Percentiles rank a stretch among this genome's conserved stretches.
phyloP scores from a whole-genome alignment of 2,888 invertebrate genomes.

The Seira musarum region DNA sequence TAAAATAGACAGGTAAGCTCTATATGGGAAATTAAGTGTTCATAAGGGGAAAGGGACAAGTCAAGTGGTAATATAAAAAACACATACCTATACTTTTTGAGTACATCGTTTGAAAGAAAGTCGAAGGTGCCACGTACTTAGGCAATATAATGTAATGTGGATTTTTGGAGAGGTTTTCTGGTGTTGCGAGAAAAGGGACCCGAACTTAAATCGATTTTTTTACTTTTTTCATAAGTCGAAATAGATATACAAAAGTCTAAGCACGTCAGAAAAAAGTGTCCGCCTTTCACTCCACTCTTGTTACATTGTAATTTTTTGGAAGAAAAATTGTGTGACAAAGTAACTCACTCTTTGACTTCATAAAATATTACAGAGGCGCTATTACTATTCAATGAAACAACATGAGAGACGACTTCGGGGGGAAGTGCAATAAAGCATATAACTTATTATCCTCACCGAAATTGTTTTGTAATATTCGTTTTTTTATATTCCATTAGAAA shows the following conservation, averaged over 20 bases:
- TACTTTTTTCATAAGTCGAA: neutral
- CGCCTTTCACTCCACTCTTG: neutral
- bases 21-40: slow-evolving; percentile 39
- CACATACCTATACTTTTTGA: neutral
- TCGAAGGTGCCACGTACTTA: neutral
- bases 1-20: slow-evolving; percentile 24
- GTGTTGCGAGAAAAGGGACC: neutral
- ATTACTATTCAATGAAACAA: too few relatives aligned
- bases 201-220: neutral
- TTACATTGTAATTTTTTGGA: neutral
- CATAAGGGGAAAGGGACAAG: slow-evolving; percentile 29
- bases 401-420: too few relatives aligned
- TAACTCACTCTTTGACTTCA: neutral
- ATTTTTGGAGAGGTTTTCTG: neutral
- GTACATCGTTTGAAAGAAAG: neutral
- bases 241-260: neutral
- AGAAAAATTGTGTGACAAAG: neutral
- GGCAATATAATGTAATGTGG: neutral
- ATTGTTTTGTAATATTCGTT: too few relatives aligned
- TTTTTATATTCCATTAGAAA: neutral
- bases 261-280: neutral
- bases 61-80: neutral
- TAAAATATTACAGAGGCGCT: too few relatives aligned
- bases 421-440: too few relatives aligned
- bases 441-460: too few relatives aligned